Evolutionary conservation across 2,888 invertebrate species (phyloP).

Genomic region (Leptinotarsa rubiginosa): DNA sequence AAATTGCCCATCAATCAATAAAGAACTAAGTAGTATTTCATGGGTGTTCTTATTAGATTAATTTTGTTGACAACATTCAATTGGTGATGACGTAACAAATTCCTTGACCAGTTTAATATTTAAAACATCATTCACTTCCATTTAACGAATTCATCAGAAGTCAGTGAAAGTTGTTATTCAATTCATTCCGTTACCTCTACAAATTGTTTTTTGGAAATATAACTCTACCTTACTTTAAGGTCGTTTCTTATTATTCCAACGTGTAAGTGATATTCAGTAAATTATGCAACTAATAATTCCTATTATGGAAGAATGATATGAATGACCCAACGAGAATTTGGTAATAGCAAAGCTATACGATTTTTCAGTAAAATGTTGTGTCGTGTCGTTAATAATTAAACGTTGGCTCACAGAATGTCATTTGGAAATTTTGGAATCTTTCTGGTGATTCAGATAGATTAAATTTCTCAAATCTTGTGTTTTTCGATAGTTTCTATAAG

Average conservation of each 20-base stretch:
- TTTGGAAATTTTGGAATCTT: too few relatives aligned
- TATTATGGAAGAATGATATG: too few relatives aligned
- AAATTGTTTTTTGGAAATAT: background rate
- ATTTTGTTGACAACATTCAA: background rate
- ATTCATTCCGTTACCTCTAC: background rate
- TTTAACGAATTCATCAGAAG: background rate
- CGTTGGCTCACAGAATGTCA: too few relatives aligned
- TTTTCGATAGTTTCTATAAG: too few relatives aligned
- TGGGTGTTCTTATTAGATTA: background rate
- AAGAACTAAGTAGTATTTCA: too few relatives aligned
- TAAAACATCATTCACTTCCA: background rate
- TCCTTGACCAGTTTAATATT: constrained; percentile 2
- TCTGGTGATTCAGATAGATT: too few relatives aligned
- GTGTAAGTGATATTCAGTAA: background rate
- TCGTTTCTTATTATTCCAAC: background rate
- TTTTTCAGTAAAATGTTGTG: too few relatives aligned
- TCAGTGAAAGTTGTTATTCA: constrained; percentile 13
- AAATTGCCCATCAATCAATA: too few relatives aligned
- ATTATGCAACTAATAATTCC: background rate
- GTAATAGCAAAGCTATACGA: too few relatives aligned
- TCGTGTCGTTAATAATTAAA: too few relatives aligned
- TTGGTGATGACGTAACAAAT: background rate
- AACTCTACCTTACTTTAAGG: background rate
- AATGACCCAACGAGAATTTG: too few relatives aligned
- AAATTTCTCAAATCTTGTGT: too few relatives aligned